A percentile compares a stretch with the other conserved stretches of the same genome.
Conservation (phyloP, 1,140 invertebrate genomes). For the Physella acuta region DNA sequence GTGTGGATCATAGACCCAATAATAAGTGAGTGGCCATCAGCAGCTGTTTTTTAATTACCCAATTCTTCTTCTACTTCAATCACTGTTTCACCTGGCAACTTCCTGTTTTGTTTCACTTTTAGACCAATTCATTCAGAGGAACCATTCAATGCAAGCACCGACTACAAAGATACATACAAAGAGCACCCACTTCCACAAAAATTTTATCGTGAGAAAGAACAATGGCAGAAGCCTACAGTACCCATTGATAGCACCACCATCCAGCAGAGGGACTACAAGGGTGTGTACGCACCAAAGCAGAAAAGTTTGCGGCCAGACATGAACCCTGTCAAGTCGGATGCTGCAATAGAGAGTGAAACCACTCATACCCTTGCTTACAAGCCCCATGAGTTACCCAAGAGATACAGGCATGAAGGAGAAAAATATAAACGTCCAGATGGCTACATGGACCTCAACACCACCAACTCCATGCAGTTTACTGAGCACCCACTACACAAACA, state of each 20-base stretch:
- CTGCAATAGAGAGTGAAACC: conserved; percentile 19
- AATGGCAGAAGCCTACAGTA: conserved; percentile 14
- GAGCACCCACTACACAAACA: conserved; percentile 17
- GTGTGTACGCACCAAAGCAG: conserved; percentile 20
- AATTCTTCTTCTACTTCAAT: neutral
- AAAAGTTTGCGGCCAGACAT: conserved; percentile 21
- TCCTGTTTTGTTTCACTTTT: neutral
- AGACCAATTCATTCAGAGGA: conserved; percentile 11
- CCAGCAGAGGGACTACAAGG: conserved; percentile 20
- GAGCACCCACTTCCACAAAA: conserved; percentile 22
- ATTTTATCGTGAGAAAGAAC: conserved; percentile 3
- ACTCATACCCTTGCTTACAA: conserved; percentile 12
- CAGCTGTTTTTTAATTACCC: too few species aligned
- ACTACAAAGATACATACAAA: conserved; percentile 28
- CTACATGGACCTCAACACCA: conserved; percentile 28
- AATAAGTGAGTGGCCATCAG: conserved; percentile 12
- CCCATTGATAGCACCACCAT: conserved; percentile 19
- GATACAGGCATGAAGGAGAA: conserved; percentile 10
- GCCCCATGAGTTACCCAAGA: conserved; percentile 15
- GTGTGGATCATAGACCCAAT: conserved; percentile 18
- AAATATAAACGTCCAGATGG: conserved; percentile 26
- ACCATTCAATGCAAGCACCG: conserved; percentile 23
- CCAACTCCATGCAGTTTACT: conserved; percentile 15
- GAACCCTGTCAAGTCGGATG: conserved; percentile 15
- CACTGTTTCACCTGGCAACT: neutral